phyloP scores from a whole-genome alignment of 2,113 vertebrate species.

The Ophthalmolycus amberensis region DNA sequence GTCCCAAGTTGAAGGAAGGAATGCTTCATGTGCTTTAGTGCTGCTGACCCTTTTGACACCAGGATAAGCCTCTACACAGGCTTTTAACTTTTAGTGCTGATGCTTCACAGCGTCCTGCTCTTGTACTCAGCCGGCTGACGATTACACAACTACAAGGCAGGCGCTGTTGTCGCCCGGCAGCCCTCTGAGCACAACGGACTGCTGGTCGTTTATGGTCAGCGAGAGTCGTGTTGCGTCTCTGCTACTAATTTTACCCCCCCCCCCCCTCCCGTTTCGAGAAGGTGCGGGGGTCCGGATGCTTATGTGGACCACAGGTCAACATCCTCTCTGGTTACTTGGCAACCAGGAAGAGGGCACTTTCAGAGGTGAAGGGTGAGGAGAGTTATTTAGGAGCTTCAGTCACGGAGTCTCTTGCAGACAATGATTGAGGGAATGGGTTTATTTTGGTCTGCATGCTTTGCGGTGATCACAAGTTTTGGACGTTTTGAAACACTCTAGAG shows the following conservation, averaged over 20 bases:
- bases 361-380: slow-evolving; percentile 46
- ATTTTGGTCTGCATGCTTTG: background rate
- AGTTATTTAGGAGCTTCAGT: slow-evolving; percentile 10
- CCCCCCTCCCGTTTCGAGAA: background rate
- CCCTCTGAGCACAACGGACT: slow-evolving; percentile 2
- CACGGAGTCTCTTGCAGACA: background rate
- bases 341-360: slow-evolving; percentile 48
- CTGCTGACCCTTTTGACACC: slow-evolving; percentile 56
- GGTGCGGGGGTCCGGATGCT: slow-evolving; percentile 34
- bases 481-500: background rate
- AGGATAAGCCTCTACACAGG: slow-evolving; percentile 52
- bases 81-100: slow-evolving; percentile 49
- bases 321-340: slow-evolving; percentile 67
- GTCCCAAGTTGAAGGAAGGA: slow-evolving; percentile 34
- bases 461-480: background rate
- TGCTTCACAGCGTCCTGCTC: slow-evolving; percentile 52
- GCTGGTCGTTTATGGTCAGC: slow-evolving; percentile 23
- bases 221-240: slow-evolving; percentile 20
- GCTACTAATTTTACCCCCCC: slow-evolving; percentile 31
- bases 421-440: background rate
- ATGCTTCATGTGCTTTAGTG: slow-evolving; percentile 56
- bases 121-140: slow-evolving; percentile 18
- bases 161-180: slow-evolving; percentile 28
- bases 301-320: slow-evolving; percentile 64
- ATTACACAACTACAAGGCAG: slow-evolving; percentile 28